Conservation (phyloP, 2,113 vertebrate genomes). For the Myiozetetes cayanensis region DNA sequence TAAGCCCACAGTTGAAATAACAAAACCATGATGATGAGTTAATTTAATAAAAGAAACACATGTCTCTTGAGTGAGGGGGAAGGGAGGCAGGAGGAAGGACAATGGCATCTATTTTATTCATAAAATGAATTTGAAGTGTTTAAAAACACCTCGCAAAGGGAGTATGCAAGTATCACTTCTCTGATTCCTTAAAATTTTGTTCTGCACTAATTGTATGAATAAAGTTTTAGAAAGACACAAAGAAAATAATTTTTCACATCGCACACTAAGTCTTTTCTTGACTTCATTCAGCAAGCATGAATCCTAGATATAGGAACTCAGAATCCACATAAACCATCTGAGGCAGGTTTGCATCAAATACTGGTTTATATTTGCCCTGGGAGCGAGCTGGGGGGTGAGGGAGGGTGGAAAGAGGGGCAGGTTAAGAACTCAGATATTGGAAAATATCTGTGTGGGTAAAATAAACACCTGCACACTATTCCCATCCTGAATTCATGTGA, state of each 20-base stretch:
- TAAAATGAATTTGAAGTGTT: neutral
- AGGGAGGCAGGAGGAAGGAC: neutral
- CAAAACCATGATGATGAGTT: neutral
- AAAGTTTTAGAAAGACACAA: neutral
- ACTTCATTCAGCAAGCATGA: neutral
- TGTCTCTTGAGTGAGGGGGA: neutral
- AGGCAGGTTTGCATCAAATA: neutral
- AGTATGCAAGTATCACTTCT: neutral
- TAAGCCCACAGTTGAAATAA: conserved; percentile 34
- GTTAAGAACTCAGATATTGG: neutral
- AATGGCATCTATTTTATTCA: neutral
- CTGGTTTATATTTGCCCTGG: neutral
- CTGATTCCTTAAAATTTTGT: neutral
- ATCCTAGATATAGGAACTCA: neutral
- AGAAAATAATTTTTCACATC: neutral
- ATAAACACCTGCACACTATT: neutral
- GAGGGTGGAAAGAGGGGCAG: neutral
- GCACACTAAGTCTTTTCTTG: neutral
- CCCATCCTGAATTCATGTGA: neutral
- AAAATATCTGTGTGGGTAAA: neutral
- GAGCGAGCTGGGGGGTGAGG: neutral
- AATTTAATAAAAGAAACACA: conserved; percentile 24
- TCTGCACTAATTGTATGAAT: neutral
- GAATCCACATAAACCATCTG: neutral
- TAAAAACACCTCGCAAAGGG: neutral